These are phyloP conservation scores for Catharus ustulatus DNA, from an alignment of 2,797 vertebrate species.

Conservation along the genomic window DNA sequence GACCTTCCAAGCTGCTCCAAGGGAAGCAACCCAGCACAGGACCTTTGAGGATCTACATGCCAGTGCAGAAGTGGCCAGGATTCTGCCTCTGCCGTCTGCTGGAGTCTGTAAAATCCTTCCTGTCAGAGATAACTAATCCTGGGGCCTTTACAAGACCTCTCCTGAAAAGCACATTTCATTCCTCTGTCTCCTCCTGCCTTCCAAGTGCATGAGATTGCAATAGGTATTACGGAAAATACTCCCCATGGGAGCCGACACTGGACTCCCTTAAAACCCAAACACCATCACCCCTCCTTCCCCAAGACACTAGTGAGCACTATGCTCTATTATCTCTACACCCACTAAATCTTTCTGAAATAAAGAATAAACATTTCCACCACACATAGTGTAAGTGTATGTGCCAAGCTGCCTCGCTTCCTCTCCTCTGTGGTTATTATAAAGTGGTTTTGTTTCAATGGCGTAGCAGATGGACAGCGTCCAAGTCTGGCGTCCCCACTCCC, in stretches of 20 bases:
- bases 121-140: conserved; percentile 60
- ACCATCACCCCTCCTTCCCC: conserved; percentile 55
- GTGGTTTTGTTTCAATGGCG: conserved; percentile 63
- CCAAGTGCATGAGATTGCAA: conserved; percentile 50
- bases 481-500: conserved; percentile 26
- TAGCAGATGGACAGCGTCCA: conserved; percentile 62
- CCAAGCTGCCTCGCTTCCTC: conserved; percentile 62
- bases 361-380: conserved; percentile 71
- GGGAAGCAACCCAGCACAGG: background rate
- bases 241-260: conserved; percentile 33
- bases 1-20: background rate
- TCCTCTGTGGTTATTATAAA: conserved; percentile 58
- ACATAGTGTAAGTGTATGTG: conserved; percentile 54
- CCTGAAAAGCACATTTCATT: conserved; percentile 53
- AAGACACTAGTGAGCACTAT: conserved; percentile 38
- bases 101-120: conserved; percentile 29
- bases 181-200: conserved; percentile 43
- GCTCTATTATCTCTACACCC: conserved; percentile 69
- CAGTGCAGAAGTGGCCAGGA: background rate
- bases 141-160: conserved; percentile 28
- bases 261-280: conserved; percentile 59
- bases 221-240: conserved; percentile 58
- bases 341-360: conserved; percentile 71
- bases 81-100: background rate
- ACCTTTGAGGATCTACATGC: background rate